Base-by-base conservation (phyloP, 2,888 invertebrate species). In the Lasius fuliginosus region DNA sequence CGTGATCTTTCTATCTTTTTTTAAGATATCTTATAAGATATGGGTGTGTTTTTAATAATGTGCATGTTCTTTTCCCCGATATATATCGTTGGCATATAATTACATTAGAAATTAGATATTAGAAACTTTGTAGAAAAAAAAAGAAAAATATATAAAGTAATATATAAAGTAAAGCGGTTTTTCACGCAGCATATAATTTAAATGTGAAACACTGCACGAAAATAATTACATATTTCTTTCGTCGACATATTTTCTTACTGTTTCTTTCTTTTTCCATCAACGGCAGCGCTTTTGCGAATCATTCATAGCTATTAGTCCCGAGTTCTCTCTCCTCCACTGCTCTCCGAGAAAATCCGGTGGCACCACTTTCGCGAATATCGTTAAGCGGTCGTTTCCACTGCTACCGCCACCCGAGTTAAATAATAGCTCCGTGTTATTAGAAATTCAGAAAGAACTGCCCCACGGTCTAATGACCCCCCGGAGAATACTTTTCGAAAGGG, bases 351-450 rank as follows among this genome's bases (percentile, higher is more conserved):
- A 81, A 81, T 60, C 73, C 73, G 46, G 73, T 81, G 73, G 79
- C 79, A 81, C 73, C n/a, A 36, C 60, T 81, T 62, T 81, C 60
- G 73, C 79, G 79, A 46, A 60, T 71, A 69, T 46, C 46, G 60
- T 79, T 79, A 79, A 71, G 60, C 71, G 71, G 5, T 71, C 58
- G 33, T 60, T 79, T 79, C 60, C 60, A 79, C 12, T 33, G 71
- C 68, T 71, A 69, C 58, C 36, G 71, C 30, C 23, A 60, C n/a
- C 23, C 46, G 40, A 67, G 49, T 40, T n/a, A 30, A 64, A 46
- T 64, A 9, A 64, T 53, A 77, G 71, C 62, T 53, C 75, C 62
- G 73, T 83, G 83, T 87, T 87, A 87, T 88, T 84, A 83, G 71
- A 58, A 79, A 87, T 85, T 84, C 83, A 60, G 46, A 60, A 73